A percentile compares a stretch with the other conserved stretches of the same genome.
These are phyloP conservation scores for Laodelphax striatellus DNA, from an alignment of 1,140 invertebrate species.

Conservation along the genomic window DNA sequence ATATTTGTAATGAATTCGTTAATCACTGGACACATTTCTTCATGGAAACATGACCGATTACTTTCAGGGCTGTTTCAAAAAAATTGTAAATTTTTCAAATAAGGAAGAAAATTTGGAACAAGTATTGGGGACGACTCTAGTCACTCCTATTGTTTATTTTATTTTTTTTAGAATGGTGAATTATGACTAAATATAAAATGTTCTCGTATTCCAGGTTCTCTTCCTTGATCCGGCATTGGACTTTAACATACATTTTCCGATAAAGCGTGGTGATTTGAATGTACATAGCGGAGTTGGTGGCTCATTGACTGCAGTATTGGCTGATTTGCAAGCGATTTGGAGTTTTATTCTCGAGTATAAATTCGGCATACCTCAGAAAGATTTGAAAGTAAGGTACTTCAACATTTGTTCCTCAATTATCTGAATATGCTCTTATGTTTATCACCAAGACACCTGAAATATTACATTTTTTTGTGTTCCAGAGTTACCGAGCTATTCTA, in stretches of 20 bases:
- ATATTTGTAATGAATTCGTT: no score
- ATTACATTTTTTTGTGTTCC: constrained; percentile 6
- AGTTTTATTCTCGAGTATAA: constrained; percentile 60
- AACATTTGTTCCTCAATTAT: neutral
- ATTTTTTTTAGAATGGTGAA: no score
- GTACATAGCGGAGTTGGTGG: constrained; percentile 71
- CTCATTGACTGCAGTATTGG: constrained; percentile 67
- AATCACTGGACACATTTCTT: no score
- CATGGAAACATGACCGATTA: no score
- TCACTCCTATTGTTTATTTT: no score
- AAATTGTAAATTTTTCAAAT: no score
- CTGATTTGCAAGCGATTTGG: constrained; percentile 83
- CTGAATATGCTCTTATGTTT: no score
- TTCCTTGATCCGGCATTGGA: constrained; percentile 55
- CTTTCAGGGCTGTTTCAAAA: no score
- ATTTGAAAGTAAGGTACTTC: constrained; percentile 45
- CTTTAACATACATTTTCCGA: constrained; percentile 84
- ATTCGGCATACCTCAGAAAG: constrained; percentile 60
- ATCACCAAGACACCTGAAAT: no score
- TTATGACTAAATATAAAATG: neutral
- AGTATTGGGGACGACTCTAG: no score
- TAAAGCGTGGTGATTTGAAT: constrained; percentile 75
- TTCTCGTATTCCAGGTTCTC: constrained; percentile 39
- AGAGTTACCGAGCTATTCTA: constrained; percentile 73
- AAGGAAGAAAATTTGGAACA: no score